These are phyloP conservation scores for Gallinago nigripennis DNA, from an alignment of 2,797 vertebrate species.

Conservation along the genomic window DNA sequence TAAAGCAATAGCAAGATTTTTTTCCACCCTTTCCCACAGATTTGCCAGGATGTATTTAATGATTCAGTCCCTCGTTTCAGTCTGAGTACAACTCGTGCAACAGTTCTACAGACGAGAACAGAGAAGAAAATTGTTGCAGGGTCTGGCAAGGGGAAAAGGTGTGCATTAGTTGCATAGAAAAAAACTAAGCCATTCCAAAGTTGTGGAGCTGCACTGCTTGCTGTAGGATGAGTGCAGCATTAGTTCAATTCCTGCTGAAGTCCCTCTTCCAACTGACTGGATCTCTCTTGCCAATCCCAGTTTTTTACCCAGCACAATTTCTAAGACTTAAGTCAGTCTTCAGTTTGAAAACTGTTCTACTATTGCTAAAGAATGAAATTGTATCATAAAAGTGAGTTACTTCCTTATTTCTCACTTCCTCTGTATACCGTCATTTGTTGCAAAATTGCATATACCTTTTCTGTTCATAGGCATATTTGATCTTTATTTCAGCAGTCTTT, in stretches of 20 bases:
- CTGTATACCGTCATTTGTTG: background rate
- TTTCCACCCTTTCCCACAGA: background rate
- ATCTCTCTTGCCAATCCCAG: background rate
- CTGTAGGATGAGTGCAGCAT: background rate
- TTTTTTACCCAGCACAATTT: background rate
- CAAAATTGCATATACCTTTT: background rate
- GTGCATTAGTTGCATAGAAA: background rate
- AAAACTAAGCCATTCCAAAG: background rate
- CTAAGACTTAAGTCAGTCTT: background rate
- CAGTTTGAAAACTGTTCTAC: background rate
- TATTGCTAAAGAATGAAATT: background rate
- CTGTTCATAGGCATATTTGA: background rate
- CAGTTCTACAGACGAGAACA: background rate
- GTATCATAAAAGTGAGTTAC: background rate
- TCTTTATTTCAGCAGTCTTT: background rate
- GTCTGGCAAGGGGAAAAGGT: background rate
- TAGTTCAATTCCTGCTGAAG: background rate
- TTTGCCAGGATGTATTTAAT: background rate
- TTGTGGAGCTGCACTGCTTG: background rate
- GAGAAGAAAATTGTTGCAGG: background rate
- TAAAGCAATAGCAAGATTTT: background rate
- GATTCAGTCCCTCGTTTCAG: background rate
- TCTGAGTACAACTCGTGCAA: background rate
- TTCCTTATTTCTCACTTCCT: background rate
- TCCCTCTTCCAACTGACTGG: background rate